These are phyloP conservation scores for Rhinopithecus roxellana DNA, from an alignment of 2,113 vertebrate species.

Conservation along the genomic window DNA sequence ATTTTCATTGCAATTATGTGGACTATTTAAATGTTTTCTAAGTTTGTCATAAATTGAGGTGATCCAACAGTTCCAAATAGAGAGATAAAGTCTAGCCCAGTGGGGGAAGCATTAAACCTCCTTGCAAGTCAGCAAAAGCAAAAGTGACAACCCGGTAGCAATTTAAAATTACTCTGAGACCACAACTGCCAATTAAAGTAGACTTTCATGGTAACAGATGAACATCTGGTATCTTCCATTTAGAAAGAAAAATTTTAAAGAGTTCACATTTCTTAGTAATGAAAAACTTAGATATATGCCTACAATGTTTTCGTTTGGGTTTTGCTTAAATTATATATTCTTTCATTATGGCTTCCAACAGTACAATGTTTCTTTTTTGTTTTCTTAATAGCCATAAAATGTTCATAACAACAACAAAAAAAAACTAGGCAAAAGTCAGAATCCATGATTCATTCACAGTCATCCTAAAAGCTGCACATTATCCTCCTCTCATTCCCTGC, in stretches of 20 bases:
- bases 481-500: constrained; percentile 23
- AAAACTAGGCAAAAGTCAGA: constrained; percentile 56
- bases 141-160: constrained; percentile 72
- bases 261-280: constrained; percentile 64
- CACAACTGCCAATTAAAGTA: constrained; percentile 78
- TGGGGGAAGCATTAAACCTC: constrained; percentile 66
- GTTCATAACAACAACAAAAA: constrained; percentile 49
- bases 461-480: constrained; percentile 48
- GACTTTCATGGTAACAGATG: constrained; percentile 72
- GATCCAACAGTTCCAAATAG: constrained; percentile 61
- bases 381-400: constrained; percentile 56
- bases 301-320: constrained; percentile 55
- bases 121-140: constrained; percentile 76
- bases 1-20: constrained; percentile 56
- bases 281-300: constrained; percentile 62
- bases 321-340: constrained; percentile 65
- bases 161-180: constrained; percentile 78
- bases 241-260: constrained; percentile 68
- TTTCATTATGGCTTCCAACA: constrained; percentile 42
- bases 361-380: background rate
- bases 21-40: constrained; percentile 66
- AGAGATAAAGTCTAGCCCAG: constrained; percentile 67
- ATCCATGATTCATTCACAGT: constrained; percentile 59
- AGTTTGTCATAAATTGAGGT: constrained; percentile 64
- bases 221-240: constrained; percentile 76